Evolutionary conservation across 2,797 vertebrate species (phyloP).

Genomic region (Petrocephalus schoutedeni): DNA sequence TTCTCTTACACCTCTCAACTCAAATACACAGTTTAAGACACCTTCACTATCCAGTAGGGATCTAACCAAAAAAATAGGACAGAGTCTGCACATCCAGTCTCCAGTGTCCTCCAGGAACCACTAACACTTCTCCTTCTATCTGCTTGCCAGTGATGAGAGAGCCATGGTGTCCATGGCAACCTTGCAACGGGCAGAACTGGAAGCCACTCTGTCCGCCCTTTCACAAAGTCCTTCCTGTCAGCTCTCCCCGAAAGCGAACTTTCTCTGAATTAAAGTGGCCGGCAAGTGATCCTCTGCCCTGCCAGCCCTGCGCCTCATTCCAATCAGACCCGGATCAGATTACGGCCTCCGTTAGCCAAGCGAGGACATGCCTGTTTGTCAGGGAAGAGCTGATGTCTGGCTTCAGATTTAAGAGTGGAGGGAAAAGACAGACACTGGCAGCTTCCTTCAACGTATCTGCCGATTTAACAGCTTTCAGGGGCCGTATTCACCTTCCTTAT

Average conservation of each 20-base stretch:
- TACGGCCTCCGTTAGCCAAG: background rate
- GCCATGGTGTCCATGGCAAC: constrained; percentile 13
- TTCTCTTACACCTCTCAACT: background rate
- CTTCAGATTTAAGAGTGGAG: background rate
- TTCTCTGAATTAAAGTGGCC: constrained; percentile 6
- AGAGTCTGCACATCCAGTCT: background rate
- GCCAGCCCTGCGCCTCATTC: background rate
- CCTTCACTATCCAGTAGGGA: background rate
- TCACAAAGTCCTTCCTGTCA: background rate
- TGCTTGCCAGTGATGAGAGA: background rate
- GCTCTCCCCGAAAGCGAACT: background rate
- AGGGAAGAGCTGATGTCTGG: background rate
- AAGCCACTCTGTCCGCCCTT: background rate
- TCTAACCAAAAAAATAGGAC: background rate
- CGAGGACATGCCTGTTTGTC: background rate
- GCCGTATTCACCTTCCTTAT: background rate
- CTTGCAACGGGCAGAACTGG: background rate
- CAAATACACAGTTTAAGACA: background rate
- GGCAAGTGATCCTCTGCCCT: background rate
- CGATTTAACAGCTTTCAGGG: background rate
- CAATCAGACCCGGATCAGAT: background rate
- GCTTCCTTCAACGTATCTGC: background rate
- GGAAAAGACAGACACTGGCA: background rate
- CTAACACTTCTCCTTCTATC: background rate
- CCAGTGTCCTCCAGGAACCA: background rate